Conservation (phyloP, 2,113 vertebrate species). For the Oxygymnocypris stewartii region DNA sequence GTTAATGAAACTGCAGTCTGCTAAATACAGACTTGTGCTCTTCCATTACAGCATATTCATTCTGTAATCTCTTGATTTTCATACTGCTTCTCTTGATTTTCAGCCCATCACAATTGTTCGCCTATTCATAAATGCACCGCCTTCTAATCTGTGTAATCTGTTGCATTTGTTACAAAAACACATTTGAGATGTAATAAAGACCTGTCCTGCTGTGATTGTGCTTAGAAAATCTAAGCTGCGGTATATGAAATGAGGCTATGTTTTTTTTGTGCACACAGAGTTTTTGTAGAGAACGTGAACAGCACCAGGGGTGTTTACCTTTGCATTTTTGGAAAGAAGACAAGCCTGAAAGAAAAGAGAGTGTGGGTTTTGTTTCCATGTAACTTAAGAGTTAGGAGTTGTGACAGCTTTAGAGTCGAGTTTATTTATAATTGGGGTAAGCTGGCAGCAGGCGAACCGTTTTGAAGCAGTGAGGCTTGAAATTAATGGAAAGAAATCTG, state of each 20-base stretch:
- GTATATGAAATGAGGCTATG: neutral
- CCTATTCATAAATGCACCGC: slow-evolving; percentile 26
- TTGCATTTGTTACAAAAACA: slow-evolving; percentile 29
- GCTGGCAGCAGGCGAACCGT: slow-evolving; percentile 17
- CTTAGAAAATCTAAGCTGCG: neutral
- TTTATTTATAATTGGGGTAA: slow-evolving; percentile 30
- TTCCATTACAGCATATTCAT: slow-evolving; percentile 40
- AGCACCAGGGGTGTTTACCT: neutral
- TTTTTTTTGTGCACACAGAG: neutral
- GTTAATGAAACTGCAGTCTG: slow-evolving; percentile 24
- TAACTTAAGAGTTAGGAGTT: neutral
- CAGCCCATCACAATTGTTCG: slow-evolving; percentile 30
- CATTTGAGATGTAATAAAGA: slow-evolving; percentile 15
- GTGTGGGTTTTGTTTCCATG: neutral
- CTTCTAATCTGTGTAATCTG: slow-evolving; percentile 32
- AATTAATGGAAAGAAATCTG: slow-evolving; percentile 35
- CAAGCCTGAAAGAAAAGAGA: neutral
- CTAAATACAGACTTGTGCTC: slow-evolving; percentile 24
- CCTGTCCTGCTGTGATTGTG: neutral
- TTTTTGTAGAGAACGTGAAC: neutral
- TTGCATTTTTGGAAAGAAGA: neutral
- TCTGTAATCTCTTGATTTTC: slow-evolving; percentile 27
- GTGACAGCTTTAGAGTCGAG: neutral
- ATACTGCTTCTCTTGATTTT: slow-evolving; percentile 18
- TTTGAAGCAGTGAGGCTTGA: slow-evolving; percentile 46